Evolutionary conservation across 2,113 vertebrate genomes (phyloP).

Genomic region (Lota lota): DNA sequence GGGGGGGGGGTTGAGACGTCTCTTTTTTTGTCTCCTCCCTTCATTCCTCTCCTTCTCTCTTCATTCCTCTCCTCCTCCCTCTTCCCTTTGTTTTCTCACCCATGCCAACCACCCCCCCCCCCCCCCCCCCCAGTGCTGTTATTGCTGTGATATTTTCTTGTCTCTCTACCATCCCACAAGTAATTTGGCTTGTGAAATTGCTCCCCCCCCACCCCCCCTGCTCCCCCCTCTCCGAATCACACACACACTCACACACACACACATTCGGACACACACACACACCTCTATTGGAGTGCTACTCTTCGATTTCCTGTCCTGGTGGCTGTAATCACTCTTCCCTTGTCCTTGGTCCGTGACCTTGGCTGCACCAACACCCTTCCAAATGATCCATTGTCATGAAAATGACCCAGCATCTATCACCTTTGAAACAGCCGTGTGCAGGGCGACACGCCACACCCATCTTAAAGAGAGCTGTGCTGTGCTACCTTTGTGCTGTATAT

Average conservation of each 20-base stretch:
- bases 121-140: constrained; percentile 44
- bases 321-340: constrained; percentile 68
- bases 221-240: background rate
- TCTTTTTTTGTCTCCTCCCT: no score
- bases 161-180: constrained; percentile 66
- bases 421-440: constrained; percentile 58
- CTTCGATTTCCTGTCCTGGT: constrained; percentile 77
- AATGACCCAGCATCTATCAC: constrained; percentile 69
- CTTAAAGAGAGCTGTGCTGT: constrained; percentile 14
- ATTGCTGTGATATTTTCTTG: constrained; percentile 67
- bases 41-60: no score
- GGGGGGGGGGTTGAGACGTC: no score
- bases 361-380: constrained; percentile 49
- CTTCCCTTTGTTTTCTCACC: constrained; percentile 17
- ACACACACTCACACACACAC: background rate
- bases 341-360: constrained; percentile 70
- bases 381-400: constrained; percentile 60
- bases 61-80: constrained; percentile 12
- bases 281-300: constrained; percentile 50
- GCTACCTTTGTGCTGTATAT: background rate
- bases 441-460: constrained; percentile 45
- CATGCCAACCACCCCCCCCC: constrained; percentile 22
- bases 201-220: constrained; percentile 28
- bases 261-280: background rate
- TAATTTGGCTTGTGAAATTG: constrained; percentile 75